A percentile compares a stretch with the other conserved stretches of the same genome.
These are phyloP conservation scores for Phytoseiulus persimilis DNA, from an alignment of 2,888 invertebrate genomes.

Conservation along the genomic window DNA sequence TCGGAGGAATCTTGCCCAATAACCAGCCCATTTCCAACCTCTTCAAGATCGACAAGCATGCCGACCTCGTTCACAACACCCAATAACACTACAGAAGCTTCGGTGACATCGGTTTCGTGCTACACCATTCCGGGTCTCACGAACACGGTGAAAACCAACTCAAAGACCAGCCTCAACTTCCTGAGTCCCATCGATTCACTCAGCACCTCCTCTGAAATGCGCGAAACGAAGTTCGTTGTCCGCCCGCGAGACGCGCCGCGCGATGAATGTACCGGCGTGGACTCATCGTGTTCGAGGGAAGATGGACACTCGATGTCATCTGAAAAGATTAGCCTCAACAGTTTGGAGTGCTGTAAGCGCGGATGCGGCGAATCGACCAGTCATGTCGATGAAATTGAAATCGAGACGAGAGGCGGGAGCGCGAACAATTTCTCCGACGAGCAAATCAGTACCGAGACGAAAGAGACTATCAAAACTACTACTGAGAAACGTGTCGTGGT, in stretches of 20 bases:
- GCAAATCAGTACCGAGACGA: background rate
- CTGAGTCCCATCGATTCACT: background rate
- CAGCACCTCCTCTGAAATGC: background rate
- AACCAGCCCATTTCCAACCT: background rate
- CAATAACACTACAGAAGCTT: background rate
- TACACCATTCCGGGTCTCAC: background rate
- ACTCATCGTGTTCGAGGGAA: background rate
- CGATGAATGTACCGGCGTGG: background rate
- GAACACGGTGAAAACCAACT: background rate
- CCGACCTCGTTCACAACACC: background rate
- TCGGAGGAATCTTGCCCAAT: background rate
- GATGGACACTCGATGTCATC: background rate
- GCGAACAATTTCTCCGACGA: background rate
- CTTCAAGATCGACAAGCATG: background rate
- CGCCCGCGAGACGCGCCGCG: background rate
- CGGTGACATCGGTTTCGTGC: slow-evolving; percentile 19
- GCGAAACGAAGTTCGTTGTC: background rate
- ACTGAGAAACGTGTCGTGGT: background rate
- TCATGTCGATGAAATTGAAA: background rate
- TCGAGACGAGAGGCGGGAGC: background rate
- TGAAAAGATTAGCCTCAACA: background rate
- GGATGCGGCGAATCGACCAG: background rate
- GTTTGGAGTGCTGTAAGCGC: background rate
- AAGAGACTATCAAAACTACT: background rate
- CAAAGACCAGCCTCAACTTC: background rate